Percentiles rank a stretch among this genome's conserved stretches.
phyloP scores from a whole-genome alignment of 2,888 invertebrate genomes.

The Yponomeuta plumbellus region DNA sequence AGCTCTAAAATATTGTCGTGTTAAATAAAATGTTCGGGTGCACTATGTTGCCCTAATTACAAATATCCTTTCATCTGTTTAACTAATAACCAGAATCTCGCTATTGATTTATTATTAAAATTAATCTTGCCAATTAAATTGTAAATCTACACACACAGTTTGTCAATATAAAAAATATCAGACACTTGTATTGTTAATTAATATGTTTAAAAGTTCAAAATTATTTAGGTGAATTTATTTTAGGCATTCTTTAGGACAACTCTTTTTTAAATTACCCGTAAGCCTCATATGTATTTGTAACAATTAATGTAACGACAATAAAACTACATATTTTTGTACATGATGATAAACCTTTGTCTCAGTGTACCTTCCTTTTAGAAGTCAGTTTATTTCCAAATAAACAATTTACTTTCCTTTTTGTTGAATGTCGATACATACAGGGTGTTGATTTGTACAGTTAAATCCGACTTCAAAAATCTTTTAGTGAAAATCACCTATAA shows the following conservation, averaged over 20 bases:
- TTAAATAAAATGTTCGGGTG: slow-evolving; percentile 4
- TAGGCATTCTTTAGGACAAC: slow-evolving; percentile 19
- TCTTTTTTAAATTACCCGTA: slow-evolving; percentile 41
- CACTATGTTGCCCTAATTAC: too few species aligned
- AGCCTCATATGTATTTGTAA: slow-evolving; percentile 49
- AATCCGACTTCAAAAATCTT: too few species aligned
- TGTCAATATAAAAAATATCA: neutral
- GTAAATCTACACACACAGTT: neutral
- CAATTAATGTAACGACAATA: slow-evolving; percentile 49
- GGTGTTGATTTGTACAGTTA: too few species aligned
- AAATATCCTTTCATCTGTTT: neutral
- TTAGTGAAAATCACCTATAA: too few species aligned
- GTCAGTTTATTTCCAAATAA: too few species aligned
- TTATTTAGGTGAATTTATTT: slow-evolving; percentile 17
- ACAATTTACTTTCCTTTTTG: too few species aligned
- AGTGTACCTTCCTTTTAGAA: slow-evolving; percentile 23
- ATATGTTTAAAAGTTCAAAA: neutral
- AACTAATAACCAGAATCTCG: neutral
- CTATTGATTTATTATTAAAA: neutral
- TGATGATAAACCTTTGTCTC: slow-evolving; percentile 36
- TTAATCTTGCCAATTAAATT: slow-evolving; percentile 21
- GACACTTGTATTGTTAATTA: neutral
- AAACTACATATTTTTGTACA: slow-evolving; percentile 70
- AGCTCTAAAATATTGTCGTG: neutral
- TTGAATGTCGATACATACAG: too few species aligned